Base-by-base conservation (phyloP, 2,113 vertebrate genomes). In the Reinhardtius hippoglossoides region DNA sequence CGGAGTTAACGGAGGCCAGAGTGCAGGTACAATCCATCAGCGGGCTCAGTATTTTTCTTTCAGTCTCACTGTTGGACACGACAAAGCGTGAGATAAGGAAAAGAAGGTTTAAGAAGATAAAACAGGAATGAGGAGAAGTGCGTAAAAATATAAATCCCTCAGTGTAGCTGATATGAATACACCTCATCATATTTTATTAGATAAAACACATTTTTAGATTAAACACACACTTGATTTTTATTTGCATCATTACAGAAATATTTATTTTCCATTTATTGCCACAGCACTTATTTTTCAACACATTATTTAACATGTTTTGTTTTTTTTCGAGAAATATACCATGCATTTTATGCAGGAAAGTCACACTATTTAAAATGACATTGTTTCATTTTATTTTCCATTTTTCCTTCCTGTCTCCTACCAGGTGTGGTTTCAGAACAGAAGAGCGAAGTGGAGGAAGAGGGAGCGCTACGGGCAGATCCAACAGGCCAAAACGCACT, bases 381-480 rank as follows among this genome's bases (percentile, higher is more conserved):
- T 27, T 3, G 26, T 21, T 58, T 27, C 1, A n/a, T 42, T 27
- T 16, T 8, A 7, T 21, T 55, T 5, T 67, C 12, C 18, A 13
- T n/a, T 13, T 37, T 5, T 7, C 31, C 9, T 21, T 4, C 18
- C 2, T 14, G 35, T 10, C 20, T 40, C 8, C 4, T 0, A 4
- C 5, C 70, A 99, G 98, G 98, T 99, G 75, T 99, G 98, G 98
- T 99, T 99, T 92, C 97, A 99, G 93, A 99, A 99, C 94, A 92
- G 98, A 93, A 97, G 98, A 91, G 98, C 98, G 6, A 99, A 99
- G 82, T 99, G 98, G 98, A 95, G 98, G 88, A 99, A 99, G 84
- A 93, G 98, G 69, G 98, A 99, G 88, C 96, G 98, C 1, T 99
- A 98, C 71, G 98, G 98, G 23, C 97, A 99, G 90, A 97, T 99